Percentiles rank a stretch among this genome's conserved stretches.
Evolutionary conservation across 1,140 invertebrate genomes (phyloP).

Genomic region (Drosophila aff.): DNA sequence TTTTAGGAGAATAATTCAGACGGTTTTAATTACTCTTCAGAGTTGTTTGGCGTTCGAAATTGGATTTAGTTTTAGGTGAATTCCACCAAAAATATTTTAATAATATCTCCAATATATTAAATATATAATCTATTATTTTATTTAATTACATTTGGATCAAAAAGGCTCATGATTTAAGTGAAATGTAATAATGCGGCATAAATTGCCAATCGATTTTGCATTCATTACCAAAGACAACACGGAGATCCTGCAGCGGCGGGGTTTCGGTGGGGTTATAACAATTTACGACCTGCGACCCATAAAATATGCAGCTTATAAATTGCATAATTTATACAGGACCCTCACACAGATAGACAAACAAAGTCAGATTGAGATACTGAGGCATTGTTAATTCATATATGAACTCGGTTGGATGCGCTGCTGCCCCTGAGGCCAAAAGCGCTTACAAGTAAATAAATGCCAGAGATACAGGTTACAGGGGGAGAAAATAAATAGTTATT

Average conservation of each 20-base stretch:
- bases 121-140: constrained; percentile 1
- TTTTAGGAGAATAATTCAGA: constrained; percentile 48
- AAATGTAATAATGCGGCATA: constrained; percentile 47
- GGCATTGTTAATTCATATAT: constrained; percentile 69
- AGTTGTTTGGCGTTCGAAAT: constrained; percentile 53
- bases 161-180: constrained; percentile 24
- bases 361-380: constrained; percentile 50
- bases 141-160: constrained; percentile 16
- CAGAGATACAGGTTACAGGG: constrained; percentile 9
- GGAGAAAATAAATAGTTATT: background rate
- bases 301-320: constrained; percentile 77
- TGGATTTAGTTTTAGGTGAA: constrained; percentile 1
- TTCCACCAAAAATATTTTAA: background rate
- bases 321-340: constrained; percentile 70
- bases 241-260: background rate
- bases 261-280: constrained; percentile 30
- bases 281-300: constrained; percentile 73
- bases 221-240: constrained; percentile 36
- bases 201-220: constrained; percentile 47
- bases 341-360: constrained; percentile 51
- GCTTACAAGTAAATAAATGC: constrained; percentile 70
- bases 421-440: constrained; percentile 36
- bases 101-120: background rate
- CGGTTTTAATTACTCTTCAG: constrained; percentile 66
- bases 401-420: constrained; percentile 40